Conservation (phyloP, 2,113 vertebrate species). For the Poeciliopsis occidentalis region DNA sequence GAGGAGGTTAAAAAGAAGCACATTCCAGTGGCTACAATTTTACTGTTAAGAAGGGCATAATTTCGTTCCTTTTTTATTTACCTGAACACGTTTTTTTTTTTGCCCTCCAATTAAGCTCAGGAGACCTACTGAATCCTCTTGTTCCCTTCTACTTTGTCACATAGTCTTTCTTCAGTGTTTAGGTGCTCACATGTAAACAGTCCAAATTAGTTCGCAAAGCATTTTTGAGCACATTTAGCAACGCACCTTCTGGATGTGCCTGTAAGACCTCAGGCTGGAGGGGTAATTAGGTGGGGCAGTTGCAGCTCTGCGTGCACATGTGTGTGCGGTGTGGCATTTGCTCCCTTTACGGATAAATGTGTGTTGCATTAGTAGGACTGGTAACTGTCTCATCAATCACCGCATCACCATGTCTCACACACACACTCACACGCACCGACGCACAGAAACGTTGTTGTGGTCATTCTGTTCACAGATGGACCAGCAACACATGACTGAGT, state of each 20-base stretch:
- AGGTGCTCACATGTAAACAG: background rate
- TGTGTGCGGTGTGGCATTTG: constrained; percentile 70
- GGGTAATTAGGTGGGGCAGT: constrained; percentile 70
- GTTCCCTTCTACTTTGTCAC: background rate
- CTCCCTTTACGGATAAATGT: constrained; percentile 69
- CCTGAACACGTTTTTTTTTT: background rate
- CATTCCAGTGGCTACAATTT: background rate
- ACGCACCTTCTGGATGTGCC: constrained; percentile 31
- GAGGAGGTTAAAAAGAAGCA: background rate
- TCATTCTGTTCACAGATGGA: constrained; percentile 87
- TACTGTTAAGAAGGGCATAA: background rate
- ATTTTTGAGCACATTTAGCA: constrained; percentile 7
- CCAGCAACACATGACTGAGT: constrained; percentile 84
- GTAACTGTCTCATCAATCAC: constrained; percentile 90
- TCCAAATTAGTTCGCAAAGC: background rate
- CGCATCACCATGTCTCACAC: constrained; percentile 64
- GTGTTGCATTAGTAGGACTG: constrained; percentile 83
- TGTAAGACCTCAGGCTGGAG: constrained; percentile 49
- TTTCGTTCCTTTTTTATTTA: background rate
- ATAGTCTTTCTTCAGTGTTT: background rate
- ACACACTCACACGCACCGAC: constrained; percentile 4
- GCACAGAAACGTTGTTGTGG: constrained; percentile 59
- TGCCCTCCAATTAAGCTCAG: background rate
- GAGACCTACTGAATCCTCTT: background rate
- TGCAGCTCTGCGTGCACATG: constrained; percentile 30